A percentile compares a stretch with the other conserved stretches of the same genome.
Conservation (phyloP, 2,888 invertebrate genomes). For the Drosophila imparisetae region DNA sequence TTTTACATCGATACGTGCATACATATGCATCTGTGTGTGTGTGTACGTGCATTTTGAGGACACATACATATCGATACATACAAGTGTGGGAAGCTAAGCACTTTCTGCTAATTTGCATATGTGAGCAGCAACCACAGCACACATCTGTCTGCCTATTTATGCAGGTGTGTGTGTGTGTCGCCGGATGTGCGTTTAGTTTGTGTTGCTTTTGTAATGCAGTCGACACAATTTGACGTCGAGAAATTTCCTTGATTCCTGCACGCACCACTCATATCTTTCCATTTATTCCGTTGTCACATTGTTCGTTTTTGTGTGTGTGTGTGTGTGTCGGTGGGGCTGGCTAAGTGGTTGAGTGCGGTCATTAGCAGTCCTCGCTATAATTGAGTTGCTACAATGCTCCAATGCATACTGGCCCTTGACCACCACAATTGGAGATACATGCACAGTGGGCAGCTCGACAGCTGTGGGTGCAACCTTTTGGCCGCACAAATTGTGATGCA, state of each 20-base stretch:
- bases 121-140: slow-evolving; percentile 20
- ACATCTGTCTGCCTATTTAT: slow-evolving; percentile 1
- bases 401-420: slow-evolving; percentile 44
- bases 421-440: slow-evolving; percentile 1
- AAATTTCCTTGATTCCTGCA: slow-evolving; percentile 61
- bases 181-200: slow-evolving; percentile 18
- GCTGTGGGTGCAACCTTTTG: slow-evolving; percentile 27
- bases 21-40: background rate
- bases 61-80: background rate
- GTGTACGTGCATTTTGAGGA: background rate
- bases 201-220: slow-evolving; percentile 26
- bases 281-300: background rate
- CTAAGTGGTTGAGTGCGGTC: slow-evolving; percentile 27
- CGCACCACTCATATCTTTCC: slow-evolving; percentile 33
- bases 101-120: slow-evolving; percentile 49
- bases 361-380: slow-evolving; percentile 51
- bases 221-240: slow-evolving; percentile 56
- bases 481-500: slow-evolving; percentile 58
- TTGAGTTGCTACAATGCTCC: slow-evolving; percentile 67
- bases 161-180: slow-evolving; percentile 6
- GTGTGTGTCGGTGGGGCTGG: background rate
- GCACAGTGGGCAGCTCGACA: background rate
- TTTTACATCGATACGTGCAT: background rate
- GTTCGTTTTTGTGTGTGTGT: background rate
- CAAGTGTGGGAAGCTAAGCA: background rate